A percentile compares a stretch with the other conserved stretches of the same genome.
Evolutionary conservation across 2,797 vertebrate genomes (phyloP).

Genomic region (Gouania willdenowi): DNA sequence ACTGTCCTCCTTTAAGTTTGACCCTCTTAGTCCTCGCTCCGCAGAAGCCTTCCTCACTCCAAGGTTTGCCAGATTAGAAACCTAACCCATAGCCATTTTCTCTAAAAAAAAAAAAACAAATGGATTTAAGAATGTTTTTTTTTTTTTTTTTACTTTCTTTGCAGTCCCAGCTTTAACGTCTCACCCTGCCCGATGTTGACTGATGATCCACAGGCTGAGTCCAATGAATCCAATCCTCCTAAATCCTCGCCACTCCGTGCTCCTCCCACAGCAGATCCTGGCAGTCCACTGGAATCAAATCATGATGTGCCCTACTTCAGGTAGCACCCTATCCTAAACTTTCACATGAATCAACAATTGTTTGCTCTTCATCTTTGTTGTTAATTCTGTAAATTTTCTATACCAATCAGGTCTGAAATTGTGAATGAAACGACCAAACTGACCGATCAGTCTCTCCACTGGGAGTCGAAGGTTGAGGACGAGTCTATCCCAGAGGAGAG

Average conservation of each 20-base stretch:
- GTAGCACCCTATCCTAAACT: no score
- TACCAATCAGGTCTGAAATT: constrained; percentile 80
- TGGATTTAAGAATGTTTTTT: neutral
- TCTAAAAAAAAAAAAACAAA: neutral
- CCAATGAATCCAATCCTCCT: neutral
- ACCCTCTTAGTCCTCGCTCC: constrained; percentile 80
- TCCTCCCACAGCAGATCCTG: constrained; percentile 1
- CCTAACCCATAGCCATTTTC: no score
- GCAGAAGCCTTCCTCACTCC: constrained; percentile 79
- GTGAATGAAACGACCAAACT: constrained; percentile 75
- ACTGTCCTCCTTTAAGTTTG: constrained; percentile 74
- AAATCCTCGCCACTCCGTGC: constrained; percentile 12
- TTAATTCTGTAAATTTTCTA: no score
- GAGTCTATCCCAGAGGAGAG: constrained; percentile 88
- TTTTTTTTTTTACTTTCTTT: constrained; percentile 1
- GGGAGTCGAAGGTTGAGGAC: constrained; percentile 80
- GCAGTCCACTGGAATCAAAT: constrained; percentile 44
- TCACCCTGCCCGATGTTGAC: constrained; percentile 17
- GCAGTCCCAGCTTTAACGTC: constrained; percentile 24
- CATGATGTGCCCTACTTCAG: constrained; percentile 76
- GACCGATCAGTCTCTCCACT: constrained; percentile 66
- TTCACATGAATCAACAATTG: no score
- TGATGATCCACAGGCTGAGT: constrained; percentile 5
- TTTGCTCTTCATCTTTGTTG: neutral
- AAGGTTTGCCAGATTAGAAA: no score